phyloP scores from a whole-genome alignment of 1,140 invertebrate genomes.

The Nebria ingens region DNA sequence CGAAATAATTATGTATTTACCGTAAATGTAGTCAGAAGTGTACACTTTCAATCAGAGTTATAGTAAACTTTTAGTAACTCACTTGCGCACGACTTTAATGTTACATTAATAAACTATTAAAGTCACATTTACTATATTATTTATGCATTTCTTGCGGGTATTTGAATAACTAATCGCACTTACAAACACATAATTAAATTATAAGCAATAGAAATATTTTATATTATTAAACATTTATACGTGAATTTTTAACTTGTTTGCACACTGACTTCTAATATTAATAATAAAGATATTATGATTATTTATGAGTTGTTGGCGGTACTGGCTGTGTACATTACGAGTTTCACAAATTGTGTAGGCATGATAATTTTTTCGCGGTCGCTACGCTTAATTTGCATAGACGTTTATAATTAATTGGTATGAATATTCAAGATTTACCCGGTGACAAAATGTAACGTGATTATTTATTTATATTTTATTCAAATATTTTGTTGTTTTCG shows the following conservation, averaged over 20 bases:
- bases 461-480: too few relatives aligned
- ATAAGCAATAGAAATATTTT: too few relatives aligned
- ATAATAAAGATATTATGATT: conserved; percentile 5
- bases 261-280: background rate
- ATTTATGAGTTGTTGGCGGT: background rate
- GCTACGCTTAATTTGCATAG: background rate
- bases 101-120: conserved; percentile 1
- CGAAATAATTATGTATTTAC: too few relatives aligned
- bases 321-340: background rate
- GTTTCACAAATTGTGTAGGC: background rate
- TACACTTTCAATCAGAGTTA: too few relatives aligned
- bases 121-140: background rate
- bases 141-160: background rate
- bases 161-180: background rate
- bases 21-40: too few relatives aligned
- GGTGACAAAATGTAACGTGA: background rate
- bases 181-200: background rate
- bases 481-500: too few relatives aligned
- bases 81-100: background rate
- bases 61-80: background rate
- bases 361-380: background rate
- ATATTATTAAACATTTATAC: too few relatives aligned
- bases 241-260: background rate
- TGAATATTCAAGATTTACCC: background rate
- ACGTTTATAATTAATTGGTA: background rate